Conservation (phyloP, 1,140 invertebrate genomes). For the Papilio dardanus region DNA sequence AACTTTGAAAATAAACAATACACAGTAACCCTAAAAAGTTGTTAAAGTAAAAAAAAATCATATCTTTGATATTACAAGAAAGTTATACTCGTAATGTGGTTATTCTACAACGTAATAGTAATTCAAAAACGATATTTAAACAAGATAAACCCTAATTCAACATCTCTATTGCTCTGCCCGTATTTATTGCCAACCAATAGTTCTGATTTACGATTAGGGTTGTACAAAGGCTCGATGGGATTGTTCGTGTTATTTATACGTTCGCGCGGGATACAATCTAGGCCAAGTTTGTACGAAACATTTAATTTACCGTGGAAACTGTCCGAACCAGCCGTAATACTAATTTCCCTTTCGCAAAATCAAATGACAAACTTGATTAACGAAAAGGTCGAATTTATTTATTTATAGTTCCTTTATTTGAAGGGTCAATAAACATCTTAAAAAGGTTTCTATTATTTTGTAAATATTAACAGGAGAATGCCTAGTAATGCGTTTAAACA, state of each 20-base stretch:
- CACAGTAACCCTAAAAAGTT: too few relatives aligned
- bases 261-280: slow-evolving; percentile 44
- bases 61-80: too few relatives aligned
- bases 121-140: slow-evolving; percentile 74
- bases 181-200: slow-evolving; percentile 78
- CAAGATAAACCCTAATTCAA: slow-evolving; percentile 73
- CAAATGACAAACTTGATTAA: slow-evolving; percentile 22
- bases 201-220: slow-evolving; percentile 77
- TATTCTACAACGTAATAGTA: slow-evolving; percentile 40
- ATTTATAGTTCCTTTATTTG: neutral
- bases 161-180: slow-evolving; percentile 54
- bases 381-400: slow-evolving; percentile 2
- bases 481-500: too few relatives aligned
- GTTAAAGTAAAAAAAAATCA: neutral
- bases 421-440: neutral
- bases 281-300: slow-evolving; percentile 42
- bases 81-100: neutral
- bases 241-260: slow-evolving; percentile 67
- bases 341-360: slow-evolving; percentile 9
- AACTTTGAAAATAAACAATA: neutral
- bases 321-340: slow-evolving; percentile 14
- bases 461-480: too few relatives aligned
- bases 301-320: slow-evolving; percentile 31
- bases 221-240: slow-evolving; percentile 56
- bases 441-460: neutral